These are phyloP conservation scores for Drosophila truncata DNA, from an alignment of 1,140 invertebrate genomes.

Conservation along the genomic window DNA sequence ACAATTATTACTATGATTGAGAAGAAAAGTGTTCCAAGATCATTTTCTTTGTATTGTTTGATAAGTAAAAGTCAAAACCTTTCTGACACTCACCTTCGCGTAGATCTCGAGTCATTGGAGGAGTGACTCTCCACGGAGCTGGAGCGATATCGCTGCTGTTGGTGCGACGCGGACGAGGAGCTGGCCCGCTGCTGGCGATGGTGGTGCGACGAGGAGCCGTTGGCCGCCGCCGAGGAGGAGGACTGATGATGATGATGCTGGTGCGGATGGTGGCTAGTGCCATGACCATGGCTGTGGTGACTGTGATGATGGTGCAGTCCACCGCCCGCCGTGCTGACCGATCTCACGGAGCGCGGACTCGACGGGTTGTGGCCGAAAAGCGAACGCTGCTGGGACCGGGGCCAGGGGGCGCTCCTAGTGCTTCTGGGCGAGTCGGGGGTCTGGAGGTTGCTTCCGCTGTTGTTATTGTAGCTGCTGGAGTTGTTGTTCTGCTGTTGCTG, in stretches of 20 bases:
- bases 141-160: conserved; percentile 85
- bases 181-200: conserved; percentile 66
- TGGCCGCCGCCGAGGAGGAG: conserved; percentile 42
- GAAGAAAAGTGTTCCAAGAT: not conserved
- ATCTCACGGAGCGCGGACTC: conserved; percentile 89
- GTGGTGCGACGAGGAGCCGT: conserved; percentile 57
- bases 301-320: conserved; percentile 76
- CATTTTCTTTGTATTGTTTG: too few relatives aligned
- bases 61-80: too few relatives aligned
- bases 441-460: conserved; percentile 73
- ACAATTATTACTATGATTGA: not conserved
- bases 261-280: conserved; percentile 75
- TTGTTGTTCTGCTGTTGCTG: conserved; percentile 74
- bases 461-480: conserved; percentile 82
- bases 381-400: conserved; percentile 89
- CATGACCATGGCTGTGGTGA: conserved; percentile 74
- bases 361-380: conserved; percentile 89
- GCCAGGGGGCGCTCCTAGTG: conserved; percentile 94
- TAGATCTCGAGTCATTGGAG: conserved; percentile 91
- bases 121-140: conserved; percentile 94
- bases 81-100: conserved; percentile 86
- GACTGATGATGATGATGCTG: conserved; percentile 49
- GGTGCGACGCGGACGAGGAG: conserved; percentile 70
- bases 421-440: conserved; percentile 90
- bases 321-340: conserved; percentile 86